Percentiles rank a stretch among this genome's conserved stretches.
Conservation (phyloP, 2,888 invertebrate genomes). For the Lepas anatifera region DNA sequence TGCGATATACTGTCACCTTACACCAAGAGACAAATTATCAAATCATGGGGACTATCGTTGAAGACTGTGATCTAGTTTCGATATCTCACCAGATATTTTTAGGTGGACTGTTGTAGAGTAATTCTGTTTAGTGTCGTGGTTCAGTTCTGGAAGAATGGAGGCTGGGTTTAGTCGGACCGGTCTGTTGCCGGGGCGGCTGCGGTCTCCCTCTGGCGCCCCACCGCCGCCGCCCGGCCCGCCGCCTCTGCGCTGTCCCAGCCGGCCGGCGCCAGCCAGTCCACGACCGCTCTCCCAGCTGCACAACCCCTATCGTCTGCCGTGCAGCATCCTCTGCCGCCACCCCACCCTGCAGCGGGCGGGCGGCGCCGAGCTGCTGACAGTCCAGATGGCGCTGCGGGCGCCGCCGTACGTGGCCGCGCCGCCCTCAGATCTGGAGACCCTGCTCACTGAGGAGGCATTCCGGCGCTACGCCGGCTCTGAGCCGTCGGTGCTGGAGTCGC, state of each 20-base stretch:
- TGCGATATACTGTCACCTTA: too few relatives aligned
- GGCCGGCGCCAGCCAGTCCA: neutral
- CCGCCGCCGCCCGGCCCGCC: neutral
- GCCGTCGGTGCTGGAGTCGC: neutral
- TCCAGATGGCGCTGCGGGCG: neutral
- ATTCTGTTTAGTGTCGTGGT: too few relatives aligned
- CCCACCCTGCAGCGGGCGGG: neutral
- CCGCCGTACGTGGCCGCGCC: neutral
- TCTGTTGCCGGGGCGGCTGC: neutral
- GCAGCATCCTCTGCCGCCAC: conserved; percentile 15
- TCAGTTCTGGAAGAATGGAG: neutral
- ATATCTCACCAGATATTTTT: too few relatives aligned
- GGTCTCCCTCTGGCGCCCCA: neutral
- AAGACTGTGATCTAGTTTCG: too few relatives aligned
- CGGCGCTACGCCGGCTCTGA: neutral
- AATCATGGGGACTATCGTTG: too few relatives aligned
- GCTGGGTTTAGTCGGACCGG: neutral
- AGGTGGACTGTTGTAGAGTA: too few relatives aligned
- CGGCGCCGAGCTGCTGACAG: neutral
- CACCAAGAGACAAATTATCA: too few relatives aligned
- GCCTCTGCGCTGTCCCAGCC: neutral
- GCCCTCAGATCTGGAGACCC: neutral
- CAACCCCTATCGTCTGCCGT: conserved; percentile 13
- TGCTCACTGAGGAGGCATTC: neutral
- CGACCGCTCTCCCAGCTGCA: conserved; percentile 9